Base-by-base conservation (phyloP, 2,797 vertebrate species). In the Coccyzus lansbergi region DNA sequence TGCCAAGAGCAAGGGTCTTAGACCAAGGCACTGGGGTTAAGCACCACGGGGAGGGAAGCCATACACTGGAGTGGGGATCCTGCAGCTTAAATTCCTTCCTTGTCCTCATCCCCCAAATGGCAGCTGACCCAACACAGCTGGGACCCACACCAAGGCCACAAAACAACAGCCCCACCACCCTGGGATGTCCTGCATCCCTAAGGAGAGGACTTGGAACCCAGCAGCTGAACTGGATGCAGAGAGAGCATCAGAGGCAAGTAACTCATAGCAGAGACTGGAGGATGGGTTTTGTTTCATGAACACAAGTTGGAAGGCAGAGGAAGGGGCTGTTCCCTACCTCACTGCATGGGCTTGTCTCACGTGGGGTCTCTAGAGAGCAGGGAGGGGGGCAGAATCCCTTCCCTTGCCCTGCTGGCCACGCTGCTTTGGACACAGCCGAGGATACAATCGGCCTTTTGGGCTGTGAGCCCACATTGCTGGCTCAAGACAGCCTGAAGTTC, bases 61-160 rank as follows among this genome's bases (percentile, higher is more conserved):
- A 36, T 44, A 53, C 22, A 26, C 7, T 9, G 1, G 48, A 13
- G 14, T 18, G 11, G 9, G 12, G 36, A 75, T 33, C 24, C 59
- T 48, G 46, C 31, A 56, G 36, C 34, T 44, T 34, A 10, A 7
- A 3, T 7, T 18, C 40, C 65, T 33, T 20, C n/a, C 20, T 16
- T 6, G 1, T 34, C 26, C 26, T 33, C 6, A 4, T 18, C 26
- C n/a, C 22, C 21, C 15, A n/a, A 24, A 9, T 1, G 2, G 29
- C n/a, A 46, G 38, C n/a, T 51, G 51, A 70, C 12, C 33, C 24
- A 1, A 31, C 11, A 1, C 62, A 58, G 52, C 18, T 18, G 20
- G 14, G 44, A 46, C 58, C 55, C 17, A 3, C 36, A 7, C 2
- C 19, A 12, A 10, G 3, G 22, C 19, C 52, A 15, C 2, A 3